Conservation (phyloP, 2,888 invertebrate genomes). For the Scaptomyza polygonia region DNA sequence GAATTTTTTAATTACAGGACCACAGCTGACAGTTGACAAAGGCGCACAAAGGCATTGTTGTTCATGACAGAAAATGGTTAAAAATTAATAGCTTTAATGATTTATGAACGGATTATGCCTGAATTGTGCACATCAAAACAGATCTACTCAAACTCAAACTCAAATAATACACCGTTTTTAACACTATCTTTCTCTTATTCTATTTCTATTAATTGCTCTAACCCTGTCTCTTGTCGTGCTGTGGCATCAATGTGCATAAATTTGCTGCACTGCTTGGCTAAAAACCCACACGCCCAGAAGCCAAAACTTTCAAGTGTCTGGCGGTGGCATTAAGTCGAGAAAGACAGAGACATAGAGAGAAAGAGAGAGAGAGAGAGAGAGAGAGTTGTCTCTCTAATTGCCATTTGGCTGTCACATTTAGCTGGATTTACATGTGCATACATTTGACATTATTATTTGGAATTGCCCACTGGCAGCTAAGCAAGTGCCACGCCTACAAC, state of each 20-base stretch:
- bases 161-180: constrained; percentile 2
- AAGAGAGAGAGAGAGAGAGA: constrained; percentile 43
- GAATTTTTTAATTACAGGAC: constrained; percentile 61
- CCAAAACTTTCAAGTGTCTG: constrained; percentile 51
- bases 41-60: constrained; percentile 22
- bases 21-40: constrained; percentile 41
- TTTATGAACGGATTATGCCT: constrained; percentile 42
- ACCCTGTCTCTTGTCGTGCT: not conserved
- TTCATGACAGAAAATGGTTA: constrained; percentile 8
- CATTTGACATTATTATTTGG: constrained; percentile 62
- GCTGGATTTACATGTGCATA: constrained; percentile 73
- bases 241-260: constrained; percentile 18
- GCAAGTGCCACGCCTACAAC: constrained; percentile 22
- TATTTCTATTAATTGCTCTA: not conserved
- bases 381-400: constrained; percentile 60
- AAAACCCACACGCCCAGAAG: constrained; percentile 15
- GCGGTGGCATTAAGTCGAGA: constrained; percentile 40
- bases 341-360: constrained; percentile 34
- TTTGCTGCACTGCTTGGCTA: constrained; percentile 9
- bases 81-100: constrained; percentile 39
- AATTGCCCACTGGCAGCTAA: constrained; percentile 48
- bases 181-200: not conserved
- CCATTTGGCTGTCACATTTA: constrained; percentile 75
- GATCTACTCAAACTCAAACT: constrained; percentile 8
- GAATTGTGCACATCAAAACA: constrained; percentile 37